phyloP scores from a whole-genome alignment of 2,113 vertebrate genomes.

The Protobothrops flavoviridis region DNA sequence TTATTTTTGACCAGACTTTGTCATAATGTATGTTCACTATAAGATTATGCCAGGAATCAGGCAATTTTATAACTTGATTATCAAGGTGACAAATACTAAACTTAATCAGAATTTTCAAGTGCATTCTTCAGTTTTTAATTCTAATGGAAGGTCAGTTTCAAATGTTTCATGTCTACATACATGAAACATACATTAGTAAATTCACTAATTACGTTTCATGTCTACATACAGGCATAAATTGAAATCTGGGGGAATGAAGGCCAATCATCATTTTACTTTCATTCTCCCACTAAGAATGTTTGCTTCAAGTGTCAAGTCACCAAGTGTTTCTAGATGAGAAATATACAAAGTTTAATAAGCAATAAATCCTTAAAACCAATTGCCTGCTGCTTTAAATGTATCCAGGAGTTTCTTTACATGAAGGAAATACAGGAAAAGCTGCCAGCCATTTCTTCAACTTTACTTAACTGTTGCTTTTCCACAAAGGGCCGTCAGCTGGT shows the following conservation, averaged over 20 bases:
- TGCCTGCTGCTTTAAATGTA: not conserved
- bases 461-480: conserved; percentile 62
- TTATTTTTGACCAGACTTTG: not conserved
- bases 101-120: no score
- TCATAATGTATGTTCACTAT: not conserved
- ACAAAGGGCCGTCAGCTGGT: conserved; percentile 61
- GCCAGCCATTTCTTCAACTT: conserved; percentile 22
- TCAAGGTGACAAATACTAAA: not conserved
- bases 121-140: not conserved
- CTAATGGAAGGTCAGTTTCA: not conserved
- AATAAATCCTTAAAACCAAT: conserved; percentile 44
- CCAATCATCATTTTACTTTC: not conserved
- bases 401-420: not conserved
- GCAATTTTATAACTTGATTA: not conserved
- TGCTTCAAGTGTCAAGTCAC: not conserved
- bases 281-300: not conserved
- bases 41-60: not conserved
- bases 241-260: not conserved
- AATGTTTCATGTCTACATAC: not conserved
- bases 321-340: not conserved
- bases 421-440: not conserved
- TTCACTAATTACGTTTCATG: not conserved
- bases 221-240: not conserved
- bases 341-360: conserved; percentile 32
- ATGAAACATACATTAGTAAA: no score